Evolutionary conservation across 2,888 invertebrate species (phyloP).

Genomic region (Ganaspis brasiliensis): DNA sequence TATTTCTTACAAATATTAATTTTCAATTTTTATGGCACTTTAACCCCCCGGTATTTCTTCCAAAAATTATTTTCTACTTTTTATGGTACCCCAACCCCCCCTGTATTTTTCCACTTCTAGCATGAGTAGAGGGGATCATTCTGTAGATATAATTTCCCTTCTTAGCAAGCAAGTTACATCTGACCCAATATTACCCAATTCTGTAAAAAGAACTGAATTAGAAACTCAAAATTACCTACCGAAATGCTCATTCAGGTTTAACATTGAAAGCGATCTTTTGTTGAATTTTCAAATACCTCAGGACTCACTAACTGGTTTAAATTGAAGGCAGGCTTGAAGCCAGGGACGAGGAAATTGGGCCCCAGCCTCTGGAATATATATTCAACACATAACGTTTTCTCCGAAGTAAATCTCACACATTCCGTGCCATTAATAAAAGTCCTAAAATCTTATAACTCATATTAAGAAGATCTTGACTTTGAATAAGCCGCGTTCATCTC

Average conservation of each 20-base stretch:
- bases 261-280: neutral
- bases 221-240: too few relatives aligned
- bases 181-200: too few relatives aligned
- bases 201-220: too few relatives aligned
- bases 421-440: conserved; percentile 19
- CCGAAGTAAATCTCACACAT: conserved; percentile 21
- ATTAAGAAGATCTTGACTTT: conserved; percentile 11
- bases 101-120: too few relatives aligned
- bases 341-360: neutral
- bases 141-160: too few relatives aligned
- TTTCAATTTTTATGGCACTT: too few relatives aligned
- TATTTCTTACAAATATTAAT: too few relatives aligned
- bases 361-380: neutral
- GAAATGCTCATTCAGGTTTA: neutral
- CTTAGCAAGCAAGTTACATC: too few relatives aligned
- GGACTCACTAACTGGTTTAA: neutral
- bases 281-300: neutral
- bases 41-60: too few relatives aligned
- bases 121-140: too few relatives aligned
- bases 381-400: conserved; percentile 17
- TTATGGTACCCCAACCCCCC: too few relatives aligned
- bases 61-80: too few relatives aligned
- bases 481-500: conserved; percentile 67
- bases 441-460: conserved; percentile 1
- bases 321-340: neutral